Conservation (phyloP, 2,797 vertebrate species). For the Scleropages formosus region DNA sequence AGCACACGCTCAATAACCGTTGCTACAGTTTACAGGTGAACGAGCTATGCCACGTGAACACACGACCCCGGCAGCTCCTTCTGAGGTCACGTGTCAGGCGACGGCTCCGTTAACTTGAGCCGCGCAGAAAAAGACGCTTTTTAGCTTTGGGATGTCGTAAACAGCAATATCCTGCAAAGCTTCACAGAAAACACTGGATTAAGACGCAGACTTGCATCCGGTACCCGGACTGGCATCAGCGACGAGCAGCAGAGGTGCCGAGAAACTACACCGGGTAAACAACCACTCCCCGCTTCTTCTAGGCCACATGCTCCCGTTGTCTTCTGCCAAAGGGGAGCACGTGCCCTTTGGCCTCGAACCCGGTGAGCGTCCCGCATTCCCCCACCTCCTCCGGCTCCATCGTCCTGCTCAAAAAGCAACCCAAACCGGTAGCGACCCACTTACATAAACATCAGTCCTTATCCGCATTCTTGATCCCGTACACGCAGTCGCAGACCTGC, state of each 20-base stretch:
- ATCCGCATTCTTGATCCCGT: slow-evolving; percentile 12
- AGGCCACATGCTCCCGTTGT: not conserved
- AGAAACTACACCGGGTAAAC: not conserved
- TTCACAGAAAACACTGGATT: not conserved
- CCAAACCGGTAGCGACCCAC: slow-evolving; percentile 24
- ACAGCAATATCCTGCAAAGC: not conserved
- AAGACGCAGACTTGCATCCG: slow-evolving; percentile 1
- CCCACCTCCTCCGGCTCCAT: not conserved
- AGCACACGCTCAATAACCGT: too few species aligned
- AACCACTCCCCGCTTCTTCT: not conserved
- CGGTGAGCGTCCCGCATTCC: not conserved
- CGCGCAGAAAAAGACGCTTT: not conserved
- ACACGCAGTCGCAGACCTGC: not conserved
- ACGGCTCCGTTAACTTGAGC: not conserved
- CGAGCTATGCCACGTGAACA: not conserved
- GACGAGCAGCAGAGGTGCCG: not conserved
- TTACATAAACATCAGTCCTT: slow-evolving; percentile 9
- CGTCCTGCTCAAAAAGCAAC: not conserved
- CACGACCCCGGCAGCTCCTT: not conserved
- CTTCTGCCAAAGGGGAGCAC: not conserved
- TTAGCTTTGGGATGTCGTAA: not conserved
- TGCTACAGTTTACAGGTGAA: too few species aligned
- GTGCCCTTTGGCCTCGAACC: not conserved
- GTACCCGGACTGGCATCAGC: not conserved
- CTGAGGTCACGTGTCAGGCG: not conserved